Base-by-base conservation (phyloP, 2,797 vertebrate genomes). In the Poeciliopsis presidionis region DNA sequence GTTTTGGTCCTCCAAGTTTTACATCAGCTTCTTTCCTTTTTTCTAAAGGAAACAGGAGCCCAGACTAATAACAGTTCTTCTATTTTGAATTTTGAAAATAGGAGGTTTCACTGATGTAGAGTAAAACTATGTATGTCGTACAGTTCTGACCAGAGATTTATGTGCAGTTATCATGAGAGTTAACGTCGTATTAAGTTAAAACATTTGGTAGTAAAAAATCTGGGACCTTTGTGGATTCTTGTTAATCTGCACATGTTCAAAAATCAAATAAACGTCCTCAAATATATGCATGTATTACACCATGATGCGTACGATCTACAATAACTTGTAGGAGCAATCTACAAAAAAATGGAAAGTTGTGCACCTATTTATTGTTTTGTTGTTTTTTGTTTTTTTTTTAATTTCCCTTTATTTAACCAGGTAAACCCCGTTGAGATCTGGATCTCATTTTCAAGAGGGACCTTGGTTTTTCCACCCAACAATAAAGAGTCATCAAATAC, bases 1-100 rank as follows among this genome's bases (percentile, higher is more conserved):
- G 22, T 45, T 45, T 49, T 22, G 39, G 30, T 77, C 70, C 88
- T 87, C 88, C 65, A 88, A 86, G 83, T 84, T 22, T 45, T 2
- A 45, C 18, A 33, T 30, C n/a, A 43, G 74, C 47, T 47, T 74
- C 74, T 28, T 43, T 8, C 20, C 7, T 8, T 22, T 20, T 51
- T 22, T 49, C 5, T 20, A 59, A 55, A 65, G 72, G 46, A 75
- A 76, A 47, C 6, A 51, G 18, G 30, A 73, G 75, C 4, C 39
- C 22, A 61, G 30, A 41, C 13, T 9, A 0, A 63, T 74, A 77
- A 69, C 9, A 67, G 28, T 20, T 76, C 7, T 43, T 69, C 65
- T 69, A 13, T 43, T 41, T 69, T n/a, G 39, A 43, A 69, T 51
- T 51, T 47, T 53, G 20, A 53, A 53, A 53, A 20, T 47, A 63